phyloP scores from a whole-genome alignment of 1,140 invertebrate genomes.

The Megalopta genalis region DNA sequence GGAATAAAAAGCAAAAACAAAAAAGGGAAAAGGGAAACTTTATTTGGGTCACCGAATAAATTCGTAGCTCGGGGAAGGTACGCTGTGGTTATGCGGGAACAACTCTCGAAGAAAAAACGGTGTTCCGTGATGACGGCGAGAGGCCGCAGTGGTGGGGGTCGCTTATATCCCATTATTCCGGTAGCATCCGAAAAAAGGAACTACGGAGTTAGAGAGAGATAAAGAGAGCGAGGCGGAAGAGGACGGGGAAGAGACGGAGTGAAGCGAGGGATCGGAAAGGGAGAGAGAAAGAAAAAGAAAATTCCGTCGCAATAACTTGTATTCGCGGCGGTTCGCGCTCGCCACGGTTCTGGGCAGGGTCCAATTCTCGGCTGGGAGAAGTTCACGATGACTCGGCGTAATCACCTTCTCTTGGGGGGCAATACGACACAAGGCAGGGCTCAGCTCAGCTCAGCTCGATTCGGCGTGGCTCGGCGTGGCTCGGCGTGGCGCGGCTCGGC shows the following conservation, averaged over 20 bases:
- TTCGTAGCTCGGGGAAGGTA: neutral
- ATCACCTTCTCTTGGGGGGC: conserved; percentile 37
- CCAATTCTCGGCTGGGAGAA: conserved; percentile 49
- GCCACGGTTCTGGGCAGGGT: conserved; percentile 44
- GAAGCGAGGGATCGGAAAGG: too few species aligned
- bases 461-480: conserved; percentile 10
- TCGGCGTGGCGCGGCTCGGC: conserved; percentile 30
- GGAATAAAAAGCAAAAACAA: neutral
- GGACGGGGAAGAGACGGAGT: too few species aligned
- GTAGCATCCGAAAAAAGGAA: neutral
- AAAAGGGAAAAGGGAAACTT: conserved; percentile 11
- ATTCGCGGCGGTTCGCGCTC: conserved; percentile 11
- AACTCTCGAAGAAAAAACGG: neutral
- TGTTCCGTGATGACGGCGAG: neutral
- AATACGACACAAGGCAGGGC: conserved; percentile 60
- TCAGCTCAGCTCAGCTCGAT: conserved; percentile 56
- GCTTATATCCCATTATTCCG: conserved; percentile 30
- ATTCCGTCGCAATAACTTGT: conserved; percentile 33
- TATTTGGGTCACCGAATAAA: conserved; percentile 42
- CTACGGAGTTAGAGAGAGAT: too few species aligned
- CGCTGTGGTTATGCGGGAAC: neutral
- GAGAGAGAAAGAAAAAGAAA: conserved; percentile 7
- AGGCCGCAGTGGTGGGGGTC: too few species aligned
- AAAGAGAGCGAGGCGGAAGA: too few species aligned
- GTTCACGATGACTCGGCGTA: conserved; percentile 60